Conservation (phyloP, 2,113 vertebrate genomes). For the Guaruba guarouba region DNA sequence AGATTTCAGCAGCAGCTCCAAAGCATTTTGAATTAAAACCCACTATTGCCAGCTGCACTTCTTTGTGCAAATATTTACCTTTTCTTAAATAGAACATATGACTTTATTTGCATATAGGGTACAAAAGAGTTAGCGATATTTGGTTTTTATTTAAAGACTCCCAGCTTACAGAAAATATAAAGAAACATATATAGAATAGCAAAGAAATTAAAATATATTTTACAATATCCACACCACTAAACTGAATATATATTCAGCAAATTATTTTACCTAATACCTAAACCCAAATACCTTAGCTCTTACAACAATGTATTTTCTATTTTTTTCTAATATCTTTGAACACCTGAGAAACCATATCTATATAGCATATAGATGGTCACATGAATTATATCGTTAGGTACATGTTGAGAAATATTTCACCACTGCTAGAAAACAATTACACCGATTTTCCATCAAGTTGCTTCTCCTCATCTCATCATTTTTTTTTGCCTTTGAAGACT, state of each 20-base stretch:
- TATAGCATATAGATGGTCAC: background rate
- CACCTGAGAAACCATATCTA: background rate
- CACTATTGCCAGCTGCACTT: background rate
- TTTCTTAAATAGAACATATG: background rate
- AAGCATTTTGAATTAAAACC: background rate
- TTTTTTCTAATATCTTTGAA: background rate
- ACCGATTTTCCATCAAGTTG: background rate
- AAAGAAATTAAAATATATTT: background rate
- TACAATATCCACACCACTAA: background rate
- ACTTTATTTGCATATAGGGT: background rate
- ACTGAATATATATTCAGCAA: background rate
- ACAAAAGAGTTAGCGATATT: background rate
- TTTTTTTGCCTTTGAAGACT: background rate
- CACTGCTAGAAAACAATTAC: background rate
- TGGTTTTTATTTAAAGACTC: background rate
- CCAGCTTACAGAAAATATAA: background rate
- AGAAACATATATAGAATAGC: background rate
- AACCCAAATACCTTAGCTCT: background rate
- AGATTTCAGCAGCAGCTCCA: slow-evolving; percentile 4
- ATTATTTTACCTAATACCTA: background rate
- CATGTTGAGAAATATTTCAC: background rate
- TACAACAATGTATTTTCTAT: background rate
- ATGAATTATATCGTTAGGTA: background rate
- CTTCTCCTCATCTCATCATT: background rate
- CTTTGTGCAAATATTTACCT: background rate